These are phyloP conservation scores for Bellardia pandia DNA, from an alignment of 2,888 invertebrate genomes.

Conservation along the genomic window DNA sequence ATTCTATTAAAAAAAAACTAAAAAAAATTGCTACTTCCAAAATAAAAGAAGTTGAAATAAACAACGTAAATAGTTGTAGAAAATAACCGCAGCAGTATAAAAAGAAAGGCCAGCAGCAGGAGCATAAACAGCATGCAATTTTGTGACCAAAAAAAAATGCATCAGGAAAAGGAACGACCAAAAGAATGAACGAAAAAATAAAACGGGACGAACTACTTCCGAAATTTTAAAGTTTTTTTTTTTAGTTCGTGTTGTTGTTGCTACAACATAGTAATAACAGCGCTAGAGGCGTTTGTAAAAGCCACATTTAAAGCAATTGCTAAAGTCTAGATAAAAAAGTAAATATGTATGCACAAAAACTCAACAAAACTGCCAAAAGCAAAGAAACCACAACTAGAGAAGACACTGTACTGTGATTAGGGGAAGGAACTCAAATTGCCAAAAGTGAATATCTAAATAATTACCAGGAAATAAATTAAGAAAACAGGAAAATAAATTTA, in stretches of 20 bases:
- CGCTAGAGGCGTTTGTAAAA: constrained; percentile 41
- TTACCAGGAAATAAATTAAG: too few relatives aligned
- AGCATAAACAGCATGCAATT: constrained; percentile 55
- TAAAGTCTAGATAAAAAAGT: neutral
- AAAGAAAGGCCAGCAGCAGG: constrained; percentile 3
- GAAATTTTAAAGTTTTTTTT: constrained; percentile 34
- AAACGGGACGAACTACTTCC: constrained; percentile 51
- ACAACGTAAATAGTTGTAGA: constrained; percentile 50
- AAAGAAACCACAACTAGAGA: constrained; percentile 34
- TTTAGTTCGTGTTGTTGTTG: neutral
- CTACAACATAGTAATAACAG: constrained; percentile 14
- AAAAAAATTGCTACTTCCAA: constrained; percentile 32
- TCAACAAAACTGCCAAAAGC: constrained; percentile 10
- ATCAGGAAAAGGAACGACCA: constrained; percentile 24
- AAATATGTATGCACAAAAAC: neutral
- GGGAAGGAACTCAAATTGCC: constrained; percentile 14
- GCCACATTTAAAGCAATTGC: constrained; percentile 53
- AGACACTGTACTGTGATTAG: constrained; percentile 3
- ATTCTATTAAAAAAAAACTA: constrained; percentile 30
- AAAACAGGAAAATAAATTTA: too few relatives aligned
- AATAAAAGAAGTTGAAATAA: constrained; percentile 15
- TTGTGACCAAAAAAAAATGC: constrained; percentile 42
- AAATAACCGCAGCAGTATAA: constrained; percentile 35
- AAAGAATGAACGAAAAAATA: neutral
- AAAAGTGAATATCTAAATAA: neutral